Percentiles rank a stretch among this genome's conserved stretches.
Conservation (phyloP, 2,888 invertebrate species). For the Rutpela maculata region DNA sequence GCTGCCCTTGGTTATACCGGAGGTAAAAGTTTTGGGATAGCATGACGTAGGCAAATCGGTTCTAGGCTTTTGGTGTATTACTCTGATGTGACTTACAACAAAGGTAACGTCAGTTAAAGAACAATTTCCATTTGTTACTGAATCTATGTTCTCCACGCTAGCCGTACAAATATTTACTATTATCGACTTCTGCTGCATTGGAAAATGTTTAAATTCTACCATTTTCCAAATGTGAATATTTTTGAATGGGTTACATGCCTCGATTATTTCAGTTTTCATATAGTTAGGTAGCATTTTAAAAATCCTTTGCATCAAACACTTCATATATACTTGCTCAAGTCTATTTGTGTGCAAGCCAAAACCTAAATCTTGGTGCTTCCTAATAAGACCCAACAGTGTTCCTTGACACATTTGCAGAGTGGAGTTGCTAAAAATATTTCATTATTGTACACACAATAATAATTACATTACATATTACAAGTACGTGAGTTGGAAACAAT, state of each 20-base stretch:
- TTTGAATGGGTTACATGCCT: background rate
- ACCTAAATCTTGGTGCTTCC: constrained; percentile 49
- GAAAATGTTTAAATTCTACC: constrained; percentile 41
- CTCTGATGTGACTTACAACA: constrained; percentile 39
- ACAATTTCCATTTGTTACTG: constrained; percentile 40
- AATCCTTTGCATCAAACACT: constrained; percentile 57
- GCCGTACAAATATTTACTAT: constrained; percentile 36
- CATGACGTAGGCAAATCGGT: too few relatives aligned
- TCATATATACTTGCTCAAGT: constrained; percentile 58
- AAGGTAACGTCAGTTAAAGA: constrained; percentile 27
- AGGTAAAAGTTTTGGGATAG: too few relatives aligned
- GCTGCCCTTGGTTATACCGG: too few relatives aligned
- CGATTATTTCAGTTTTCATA: constrained; percentile 30
- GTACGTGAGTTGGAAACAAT: background rate
- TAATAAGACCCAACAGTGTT: constrained; percentile 49
- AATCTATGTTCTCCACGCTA: constrained; percentile 38
- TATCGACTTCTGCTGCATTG: constrained; percentile 29
- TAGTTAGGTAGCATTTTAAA: constrained; percentile 51
- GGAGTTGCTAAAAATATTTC: constrained; percentile 53
- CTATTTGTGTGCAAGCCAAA: constrained; percentile 57
- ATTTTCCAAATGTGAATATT: constrained; percentile 46
- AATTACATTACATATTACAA: background rate
- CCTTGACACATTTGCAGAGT: constrained; percentile 37
- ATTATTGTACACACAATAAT: background rate
- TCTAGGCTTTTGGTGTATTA: background rate